Evolutionary conservation across 2,797 vertebrate genomes (phyloP).

Genomic region (Thaleichthys pacificus): DNA sequence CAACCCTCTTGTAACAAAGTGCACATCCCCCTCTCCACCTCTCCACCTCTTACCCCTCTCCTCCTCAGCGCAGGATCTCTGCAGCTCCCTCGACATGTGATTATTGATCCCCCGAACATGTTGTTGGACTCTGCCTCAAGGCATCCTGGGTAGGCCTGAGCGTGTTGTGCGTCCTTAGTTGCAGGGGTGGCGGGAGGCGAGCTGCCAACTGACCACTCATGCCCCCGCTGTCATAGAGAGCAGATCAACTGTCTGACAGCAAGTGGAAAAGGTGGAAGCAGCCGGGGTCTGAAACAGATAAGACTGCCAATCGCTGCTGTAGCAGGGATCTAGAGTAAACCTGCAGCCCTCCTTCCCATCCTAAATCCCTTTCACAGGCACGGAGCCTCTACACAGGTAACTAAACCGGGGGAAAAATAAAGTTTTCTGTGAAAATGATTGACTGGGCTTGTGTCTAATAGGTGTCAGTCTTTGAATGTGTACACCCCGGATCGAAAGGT

Average conservation of each 20-base stretch:
- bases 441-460: constrained; percentile 48
- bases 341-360: constrained; percentile 14
- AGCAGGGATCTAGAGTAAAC: constrained; percentile 26
- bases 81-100: constrained; percentile 64
- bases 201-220: constrained; percentile 67
- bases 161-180: constrained; percentile 55
- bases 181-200: constrained; percentile 47
- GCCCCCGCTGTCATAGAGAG: constrained; percentile 60
- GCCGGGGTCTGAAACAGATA: constrained; percentile 59
- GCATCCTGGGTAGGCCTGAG: constrained; percentile 57
- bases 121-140: constrained; percentile 66
- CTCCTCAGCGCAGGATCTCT: constrained; percentile 45
- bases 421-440: constrained; percentile 29
- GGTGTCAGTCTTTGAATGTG: constrained; percentile 51
- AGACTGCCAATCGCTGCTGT: constrained; percentile 49
- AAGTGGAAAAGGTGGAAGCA: constrained; percentile 43
- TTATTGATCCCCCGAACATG: constrained; percentile 68
- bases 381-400: constrained; percentile 44
- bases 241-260: constrained; percentile 66
- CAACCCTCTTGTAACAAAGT: too few species aligned
- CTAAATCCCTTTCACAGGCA: constrained; percentile 55
- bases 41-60: background rate
- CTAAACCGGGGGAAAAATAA: constrained; percentile 34
- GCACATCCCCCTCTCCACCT: background rate
- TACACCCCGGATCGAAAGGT: constrained; percentile 19